phyloP scores from a whole-genome alignment of 2,797 vertebrate species.

The Melanogrammus aeglefinus region DNA sequence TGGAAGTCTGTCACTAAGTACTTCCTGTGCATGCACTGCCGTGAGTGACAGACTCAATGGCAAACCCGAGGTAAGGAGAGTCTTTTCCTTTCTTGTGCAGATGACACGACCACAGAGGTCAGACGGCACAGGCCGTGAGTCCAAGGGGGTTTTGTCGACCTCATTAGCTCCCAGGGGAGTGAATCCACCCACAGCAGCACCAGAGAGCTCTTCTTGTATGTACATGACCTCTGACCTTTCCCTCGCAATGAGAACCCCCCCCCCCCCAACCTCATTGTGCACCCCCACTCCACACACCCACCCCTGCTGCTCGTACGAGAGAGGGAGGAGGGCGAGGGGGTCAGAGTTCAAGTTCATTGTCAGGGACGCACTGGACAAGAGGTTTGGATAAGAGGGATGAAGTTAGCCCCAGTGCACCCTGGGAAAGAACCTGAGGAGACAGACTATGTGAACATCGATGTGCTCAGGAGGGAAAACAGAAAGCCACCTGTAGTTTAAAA shows the following conservation, averaged over 20 bases:
- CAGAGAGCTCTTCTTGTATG: constrained; percentile 53
- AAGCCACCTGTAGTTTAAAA: no score
- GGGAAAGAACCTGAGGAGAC: no score
- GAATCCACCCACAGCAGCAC: constrained; percentile 43
- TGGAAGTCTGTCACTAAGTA: no score
- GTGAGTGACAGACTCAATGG: constrained; percentile 21
- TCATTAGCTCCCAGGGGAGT: constrained; percentile 51
- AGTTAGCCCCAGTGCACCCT: no score
- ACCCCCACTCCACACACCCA: neutral
- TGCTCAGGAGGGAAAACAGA: no score
- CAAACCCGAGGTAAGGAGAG: neutral
- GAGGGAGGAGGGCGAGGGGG: neutral
- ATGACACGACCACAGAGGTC: constrained; percentile 25
- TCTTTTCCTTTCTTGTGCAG: no score
- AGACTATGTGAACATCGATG: no score
- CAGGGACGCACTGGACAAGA: constrained; percentile 24
- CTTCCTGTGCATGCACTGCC: neutral
- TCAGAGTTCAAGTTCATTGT: constrained; percentile 69
- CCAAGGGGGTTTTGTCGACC: neutral
- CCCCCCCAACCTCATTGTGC: constrained; percentile 6
- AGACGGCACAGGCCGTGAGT: constrained; percentile 46
- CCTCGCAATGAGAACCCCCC: constrained; percentile 32
- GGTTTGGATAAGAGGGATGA: no score
- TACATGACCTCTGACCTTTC: constrained; percentile 60
- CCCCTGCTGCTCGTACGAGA: neutral